Evolutionary conservation across 2,888 invertebrate species (phyloP), one percentile per base, ranked within the genome.

Genomic region (Acanthosoma haemorrhoidale): DNA sequence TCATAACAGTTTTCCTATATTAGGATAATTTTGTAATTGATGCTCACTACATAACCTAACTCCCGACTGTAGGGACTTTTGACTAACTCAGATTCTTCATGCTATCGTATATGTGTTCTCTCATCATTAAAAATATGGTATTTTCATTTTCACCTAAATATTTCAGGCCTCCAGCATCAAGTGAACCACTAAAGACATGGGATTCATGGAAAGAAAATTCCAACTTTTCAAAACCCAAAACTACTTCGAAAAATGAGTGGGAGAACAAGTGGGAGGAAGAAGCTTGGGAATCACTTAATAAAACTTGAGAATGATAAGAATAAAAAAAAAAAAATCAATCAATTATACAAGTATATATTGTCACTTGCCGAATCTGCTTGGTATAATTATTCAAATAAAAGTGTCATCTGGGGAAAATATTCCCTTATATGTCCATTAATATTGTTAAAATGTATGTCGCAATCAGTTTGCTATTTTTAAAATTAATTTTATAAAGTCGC

Each of bases 201-300:
- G 73, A 71, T 21, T 68, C 69, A 18, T 71, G 73, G 70, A 72
- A 73, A 60, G 71, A 71, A 9, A 41, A 71, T 51, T 21, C 70
- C 32, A 70, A 61, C 16, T 66, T 57, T 13, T 39, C 64, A 78
- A 80, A 75, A 73, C 74, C 61, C 71, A 75, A 67, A 21, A 63
- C 69, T 13, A 71, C 70, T 58, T 72, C 75, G 1, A 75, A 64
- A 25, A 64, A 64, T 31, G 64, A 75, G 41, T 79, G 78, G 77
- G 79, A 81, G 72, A 80, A 80, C 69, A 82, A 81, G 75, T 84
- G 81, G 79, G 83, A 83, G 67, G 86, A 86, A 75, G 86, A 86
- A 32, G 71, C 71, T 15, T 74, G 74, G 74, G 74, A 74, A 60
- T 66, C 60, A 31, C 69, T 74, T 18, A 74, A 74, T 57, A 71